Conservation (phyloP, 2,888 invertebrate species). For the Caenorhabditis uteleia region DNA sequence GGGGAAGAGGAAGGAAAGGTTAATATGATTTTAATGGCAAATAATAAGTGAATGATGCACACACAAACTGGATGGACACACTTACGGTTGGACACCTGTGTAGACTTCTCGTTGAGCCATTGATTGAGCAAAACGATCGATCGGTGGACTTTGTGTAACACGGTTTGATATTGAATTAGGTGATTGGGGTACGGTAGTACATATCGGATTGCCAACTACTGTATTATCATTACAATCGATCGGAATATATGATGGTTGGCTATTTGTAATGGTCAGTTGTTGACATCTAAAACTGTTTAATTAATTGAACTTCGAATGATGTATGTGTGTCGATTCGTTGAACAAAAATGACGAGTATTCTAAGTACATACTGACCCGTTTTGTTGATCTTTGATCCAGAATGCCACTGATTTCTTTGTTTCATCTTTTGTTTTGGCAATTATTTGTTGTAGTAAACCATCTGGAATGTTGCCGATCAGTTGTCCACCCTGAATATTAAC, state of each 20-base stretch:
- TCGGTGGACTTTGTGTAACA: conserved; percentile 11
- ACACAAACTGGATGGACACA: no score
- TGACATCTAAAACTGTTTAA: no score
- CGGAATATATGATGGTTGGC: no score
- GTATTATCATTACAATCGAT: no score
- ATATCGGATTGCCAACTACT: conserved; percentile 19
- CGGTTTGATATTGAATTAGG: neutral
- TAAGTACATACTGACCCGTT: no score
- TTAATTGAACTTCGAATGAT: no score
- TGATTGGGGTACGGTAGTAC: conserved; percentile 18
- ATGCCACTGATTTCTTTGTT: conserved; percentile 22
- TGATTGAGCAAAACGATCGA: conserved; percentile 1
- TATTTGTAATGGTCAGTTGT: no score
- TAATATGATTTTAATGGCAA: no score
- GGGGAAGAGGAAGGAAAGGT: no score
- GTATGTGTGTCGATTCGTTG: no score
- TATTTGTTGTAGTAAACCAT: conserved; percentile 10
- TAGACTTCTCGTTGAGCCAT: conserved; percentile 21
- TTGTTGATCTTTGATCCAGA: conserved; percentile 16
- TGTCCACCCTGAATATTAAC: conserved; percentile 7
- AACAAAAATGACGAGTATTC: no score
- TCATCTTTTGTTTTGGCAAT: conserved; percentile 11
- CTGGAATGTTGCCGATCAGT: conserved; percentile 4
- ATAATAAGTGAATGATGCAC: no score
- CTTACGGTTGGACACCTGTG: conserved; percentile 36